Evolutionary conservation across 2,797 vertebrate genomes (phyloP).

Genomic region (Myripristis jacobus): DNA sequence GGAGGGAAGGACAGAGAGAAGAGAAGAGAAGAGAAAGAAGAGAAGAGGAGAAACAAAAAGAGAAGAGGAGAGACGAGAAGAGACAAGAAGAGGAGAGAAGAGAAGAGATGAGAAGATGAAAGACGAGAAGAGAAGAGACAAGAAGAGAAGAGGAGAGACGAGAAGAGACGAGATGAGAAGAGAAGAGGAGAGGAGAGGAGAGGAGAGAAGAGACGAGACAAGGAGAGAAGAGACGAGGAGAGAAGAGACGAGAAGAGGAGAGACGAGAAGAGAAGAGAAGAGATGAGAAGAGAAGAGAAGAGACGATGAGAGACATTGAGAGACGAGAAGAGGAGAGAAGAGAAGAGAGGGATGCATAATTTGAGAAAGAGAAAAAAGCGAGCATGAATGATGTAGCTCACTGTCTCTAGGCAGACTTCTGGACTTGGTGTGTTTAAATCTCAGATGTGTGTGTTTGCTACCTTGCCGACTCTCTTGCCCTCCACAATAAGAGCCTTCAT

Average conservation of each 20-base stretch:
- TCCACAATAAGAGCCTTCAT: slow-evolving; percentile 98
- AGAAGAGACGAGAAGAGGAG: background rate
- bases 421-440: background rate
- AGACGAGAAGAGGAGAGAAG: too few relatives aligned
- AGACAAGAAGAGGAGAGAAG: background rate
- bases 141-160: background rate
- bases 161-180: background rate
- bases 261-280: background rate
- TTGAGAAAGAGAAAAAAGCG: background rate
- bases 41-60: background rate
- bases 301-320: background rate
- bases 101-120: background rate
- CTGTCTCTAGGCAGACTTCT: too few relatives aligned
- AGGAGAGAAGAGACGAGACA: background rate
- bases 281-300: background rate
- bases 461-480: slow-evolving; percentile 96
- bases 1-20: too few relatives aligned
- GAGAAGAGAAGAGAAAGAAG: background rate
- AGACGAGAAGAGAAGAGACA: background rate
- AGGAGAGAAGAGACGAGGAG: background rate
- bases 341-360: too few relatives aligned
- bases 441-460: slow-evolving; percentile 48
- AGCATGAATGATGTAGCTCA: too few relatives aligned
- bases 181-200: background rate
- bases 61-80: too few relatives aligned